Base-by-base conservation (phyloP, 2,797 vertebrate genomes). In the Chelidonichthys spinosus region DNA sequence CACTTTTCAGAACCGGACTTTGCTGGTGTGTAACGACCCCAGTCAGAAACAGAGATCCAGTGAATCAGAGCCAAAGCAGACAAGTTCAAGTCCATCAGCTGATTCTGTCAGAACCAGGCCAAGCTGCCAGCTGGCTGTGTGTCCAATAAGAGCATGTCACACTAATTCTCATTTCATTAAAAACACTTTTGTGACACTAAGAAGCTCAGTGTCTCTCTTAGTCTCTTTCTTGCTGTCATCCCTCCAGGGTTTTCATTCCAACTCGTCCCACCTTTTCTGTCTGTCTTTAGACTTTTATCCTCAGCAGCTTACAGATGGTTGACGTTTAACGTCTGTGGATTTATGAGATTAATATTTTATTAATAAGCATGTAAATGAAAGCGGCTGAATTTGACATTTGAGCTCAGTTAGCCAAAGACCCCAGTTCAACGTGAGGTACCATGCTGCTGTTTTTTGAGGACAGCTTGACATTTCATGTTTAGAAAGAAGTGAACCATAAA, bases 171-270 rank as follows among this genome's bases (percentile, higher is more conserved):
- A 37, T 78, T 75, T 70, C 37, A 56, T 76, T 76, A 69, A 71
- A 75, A 72, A 25, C 11, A 8, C 8, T 4, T 14, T 0, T 33
- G 10, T 39, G 74, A 81, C 71, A 17, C 40, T 78, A 76, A 83
- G 80, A 68, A 65, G 82, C 78, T 86, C 65, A 67, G 2, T 6
- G 71, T 78, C 63, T 79, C 39, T 11, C 2, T 25, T 25, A 25
- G 25, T 25, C 25, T 25, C 25, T 25, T n/a, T 40, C n/a, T 49
- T 11, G 2, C 44, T 25, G 35, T 36, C 43, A 5, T 35, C 42
- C n/a, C 40, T 75, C 11, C 36, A 7, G 25, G 25, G 25, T 25
- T 25, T 46, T 64, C 32, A 4, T 5, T 11, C 56, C 53, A 32
- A 1, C 36, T 49, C 42, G 40, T 63, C 32, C 49, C 47, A 42